Percentiles rank a stretch among this genome's conserved stretches.
Evolutionary conservation across 2,888 invertebrate genomes (phyloP).

Genomic region (Thumatha senex): DNA sequence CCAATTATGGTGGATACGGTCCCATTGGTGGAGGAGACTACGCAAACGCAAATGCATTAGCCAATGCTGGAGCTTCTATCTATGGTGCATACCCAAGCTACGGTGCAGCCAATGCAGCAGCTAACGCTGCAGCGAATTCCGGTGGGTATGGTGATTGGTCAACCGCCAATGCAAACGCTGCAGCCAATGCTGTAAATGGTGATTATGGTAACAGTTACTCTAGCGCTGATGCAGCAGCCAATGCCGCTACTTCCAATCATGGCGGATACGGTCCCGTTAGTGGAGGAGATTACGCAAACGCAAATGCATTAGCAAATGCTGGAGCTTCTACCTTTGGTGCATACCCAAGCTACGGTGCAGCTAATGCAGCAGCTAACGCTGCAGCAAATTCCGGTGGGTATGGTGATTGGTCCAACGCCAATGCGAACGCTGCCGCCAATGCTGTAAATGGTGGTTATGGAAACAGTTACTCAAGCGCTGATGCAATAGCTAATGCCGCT

Average conservation of each 20-base stretch:
- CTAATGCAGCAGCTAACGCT: slow-evolving; percentile 13
- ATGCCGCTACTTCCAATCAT: slow-evolving; percentile 15
- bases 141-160: not conserved
- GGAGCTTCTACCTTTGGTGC: not conserved
- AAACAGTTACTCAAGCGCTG: not conserved
- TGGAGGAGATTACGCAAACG: slow-evolving; percentile 2
- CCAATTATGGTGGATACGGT: slow-evolving; percentile 10
- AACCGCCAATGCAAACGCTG: not conserved
- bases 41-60: slow-evolving; percentile 6
- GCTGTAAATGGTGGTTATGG: not conserved
- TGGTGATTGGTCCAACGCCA: not conserved
- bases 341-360: not conserved
- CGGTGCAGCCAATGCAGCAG: not conserved
- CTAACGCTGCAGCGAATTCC: slow-evolving; percentile 3
- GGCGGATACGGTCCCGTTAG: slow-evolving; percentile 2
- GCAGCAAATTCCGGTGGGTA: not conserved
- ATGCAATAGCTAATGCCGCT: slow-evolving; percentile 1
- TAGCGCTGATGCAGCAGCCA: slow-evolving; percentile 8
- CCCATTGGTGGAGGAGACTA: slow-evolving; percentile 1
- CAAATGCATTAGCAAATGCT: slow-evolving; percentile 7
- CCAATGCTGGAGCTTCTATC: not conserved
- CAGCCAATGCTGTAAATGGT: too few relatives aligned
- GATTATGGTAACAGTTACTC: not conserved
- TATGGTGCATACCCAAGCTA: not conserved
- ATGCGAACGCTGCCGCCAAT: not conserved